Evolutionary conservation across 92 coral and sea anemone species (phyloP).

Genomic region (Actinernus sp.): DNA sequence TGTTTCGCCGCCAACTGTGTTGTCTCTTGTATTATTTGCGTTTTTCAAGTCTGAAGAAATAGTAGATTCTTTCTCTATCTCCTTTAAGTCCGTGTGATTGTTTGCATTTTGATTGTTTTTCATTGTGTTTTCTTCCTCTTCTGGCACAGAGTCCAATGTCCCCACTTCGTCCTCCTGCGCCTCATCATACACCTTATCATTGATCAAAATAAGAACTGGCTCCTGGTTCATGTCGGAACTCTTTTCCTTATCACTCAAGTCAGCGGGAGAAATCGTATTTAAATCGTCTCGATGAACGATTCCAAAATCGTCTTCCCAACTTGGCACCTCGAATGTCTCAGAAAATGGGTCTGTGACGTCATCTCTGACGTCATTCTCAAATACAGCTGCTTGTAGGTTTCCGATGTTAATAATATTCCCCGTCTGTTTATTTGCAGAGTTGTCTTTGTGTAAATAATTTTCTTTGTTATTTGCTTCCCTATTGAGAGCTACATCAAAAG

Average conservation of each 20-base stretch:
- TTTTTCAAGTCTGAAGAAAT: too few species aligned
- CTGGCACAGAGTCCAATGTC: background rate
- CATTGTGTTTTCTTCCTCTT: background rate
- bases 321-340: slow-evolving; percentile 29
- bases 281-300: background rate
- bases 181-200: slow-evolving; percentile 3
- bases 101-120: background rate
- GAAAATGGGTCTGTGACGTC: slow-evolving; percentile 28
- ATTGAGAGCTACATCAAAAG: slow-evolving; percentile 1
- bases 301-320: slow-evolving; percentile 12
- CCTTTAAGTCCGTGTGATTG: too few species aligned
- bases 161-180: background rate
- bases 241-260: background rate
- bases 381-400: slow-evolving; percentile 9
- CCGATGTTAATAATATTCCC: background rate
- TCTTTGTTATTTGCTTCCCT: background rate
- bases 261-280: slow-evolving; percentile 4
- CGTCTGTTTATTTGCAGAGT: background rate
- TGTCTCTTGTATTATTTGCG: too few species aligned
- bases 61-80: too few species aligned
- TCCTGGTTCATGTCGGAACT: slow-evolving; percentile 1
- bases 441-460: background rate
- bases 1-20: too few species aligned
- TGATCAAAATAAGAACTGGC: slow-evolving; percentile 15
- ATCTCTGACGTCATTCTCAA: slow-evolving; percentile 27